phyloP scores from a whole-genome alignment of 2,888 invertebrate genomes.

The Panzeria rudis region DNA sequence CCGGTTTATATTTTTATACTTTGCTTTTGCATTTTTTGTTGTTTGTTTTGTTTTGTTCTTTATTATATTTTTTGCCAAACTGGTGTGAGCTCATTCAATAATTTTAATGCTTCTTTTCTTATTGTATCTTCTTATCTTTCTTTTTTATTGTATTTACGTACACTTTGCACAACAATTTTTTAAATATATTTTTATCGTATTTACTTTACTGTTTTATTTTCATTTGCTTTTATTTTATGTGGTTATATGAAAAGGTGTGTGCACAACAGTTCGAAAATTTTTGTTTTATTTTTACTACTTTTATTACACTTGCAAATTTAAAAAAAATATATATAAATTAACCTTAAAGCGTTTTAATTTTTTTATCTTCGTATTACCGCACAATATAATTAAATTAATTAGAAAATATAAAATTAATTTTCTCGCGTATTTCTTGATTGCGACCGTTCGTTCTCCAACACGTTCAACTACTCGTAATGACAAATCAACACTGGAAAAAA shows the following conservation, averaged over 20 bases:
- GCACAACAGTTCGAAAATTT: constrained; percentile 71
- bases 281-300: constrained; percentile 8
- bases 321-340: not conserved
- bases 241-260: constrained; percentile 69
- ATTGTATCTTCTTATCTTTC: constrained; percentile 51
- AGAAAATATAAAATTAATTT: constrained; percentile 47
- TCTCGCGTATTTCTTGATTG: constrained; percentile 38
- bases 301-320: not conserved
- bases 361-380: constrained; percentile 16
- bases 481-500: constrained; percentile 66
- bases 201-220: constrained; percentile 25
- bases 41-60: constrained; percentile 57
- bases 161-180: constrained; percentile 53
- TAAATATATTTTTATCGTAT: constrained; percentile 55
- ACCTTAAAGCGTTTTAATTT: not conserved
- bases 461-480: constrained; percentile 63
- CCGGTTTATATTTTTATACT: constrained; percentile 25
- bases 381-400: constrained; percentile 11
- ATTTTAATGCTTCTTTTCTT: constrained; percentile 46
- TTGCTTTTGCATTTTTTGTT: constrained; percentile 48
- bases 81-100: constrained; percentile 62
- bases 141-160: constrained; percentile 38
- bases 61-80: constrained; percentile 36
- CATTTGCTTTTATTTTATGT: constrained; percentile 38
- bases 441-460: constrained; percentile 57